Percentiles rank a stretch among this genome's conserved stretches.
Evolutionary conservation across 2,113 vertebrate species (phyloP).

Genomic region (Dasyurus viverrinus): DNA sequence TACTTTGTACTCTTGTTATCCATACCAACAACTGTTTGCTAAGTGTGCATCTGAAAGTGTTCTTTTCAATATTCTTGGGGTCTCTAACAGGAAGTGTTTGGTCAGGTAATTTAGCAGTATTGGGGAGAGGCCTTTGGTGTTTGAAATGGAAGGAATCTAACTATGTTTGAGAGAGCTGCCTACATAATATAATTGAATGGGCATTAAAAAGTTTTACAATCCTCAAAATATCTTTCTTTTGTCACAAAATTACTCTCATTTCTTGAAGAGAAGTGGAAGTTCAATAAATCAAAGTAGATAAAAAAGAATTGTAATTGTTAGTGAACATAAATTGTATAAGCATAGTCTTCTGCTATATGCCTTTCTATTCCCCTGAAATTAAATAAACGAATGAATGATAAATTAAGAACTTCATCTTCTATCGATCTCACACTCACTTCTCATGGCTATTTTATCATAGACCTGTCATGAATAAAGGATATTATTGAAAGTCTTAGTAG

Average conservation of each 20-base stretch:
- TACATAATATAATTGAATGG: neutral
- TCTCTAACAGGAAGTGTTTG: neutral
- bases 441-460: conserved; percentile 22
- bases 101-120: neutral
- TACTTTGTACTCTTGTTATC: no score
- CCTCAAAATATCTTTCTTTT: no score
- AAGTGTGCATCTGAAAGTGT: no score
- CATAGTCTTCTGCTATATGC: conserved; percentile 27
- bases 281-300: conserved; percentile 62
- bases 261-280: conserved; percentile 50
- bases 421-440: conserved; percentile 27
- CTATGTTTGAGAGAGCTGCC: neutral
- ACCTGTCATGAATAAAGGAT: neutral
- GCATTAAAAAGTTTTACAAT: neutral
- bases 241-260: neutral
- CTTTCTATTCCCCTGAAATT: conserved; percentile 40
- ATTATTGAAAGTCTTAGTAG: neutral
- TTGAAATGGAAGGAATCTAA: neutral
- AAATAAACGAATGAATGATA: conserved; percentile 44
- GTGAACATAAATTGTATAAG: conserved; percentile 56
- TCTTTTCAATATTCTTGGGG: no score
- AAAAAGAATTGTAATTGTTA: conserved; percentile 53
- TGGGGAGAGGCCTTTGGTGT: neutral
- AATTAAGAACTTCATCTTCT: conserved; percentile 1
- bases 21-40: no score